Base-by-base conservation (phyloP, 2,113 vertebrate genomes). In the Zapornia atra region DNA sequence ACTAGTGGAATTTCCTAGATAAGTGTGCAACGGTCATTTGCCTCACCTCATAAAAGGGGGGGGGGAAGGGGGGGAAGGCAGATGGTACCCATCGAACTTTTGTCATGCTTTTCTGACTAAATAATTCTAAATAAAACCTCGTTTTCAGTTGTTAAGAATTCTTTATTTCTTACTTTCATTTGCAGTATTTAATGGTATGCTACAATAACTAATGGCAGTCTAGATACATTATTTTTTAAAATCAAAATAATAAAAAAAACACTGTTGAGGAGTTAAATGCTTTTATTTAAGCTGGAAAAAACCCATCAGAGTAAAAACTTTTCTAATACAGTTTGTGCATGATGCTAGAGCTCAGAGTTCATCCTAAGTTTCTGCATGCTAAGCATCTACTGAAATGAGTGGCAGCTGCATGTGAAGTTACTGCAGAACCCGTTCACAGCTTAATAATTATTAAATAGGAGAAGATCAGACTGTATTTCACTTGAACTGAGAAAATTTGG, bases 311-410 rank as follows among this genome's bases (percentile, higher is more conserved):
- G n/a, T 87, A 61, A 85, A 92, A 86, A 36, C 44, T 73, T 71
- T 29, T 40, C 19, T 29, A 60, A 79, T 44, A 17, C 59, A 86
- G 46, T 71, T 86, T 90, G 60, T 92, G 56, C 64, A 40, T 48
- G 64, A 48, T 77, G 44, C 51, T 59, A 61, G 63, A 77, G 64
- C 80, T 78, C 56, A 75, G 63, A 80, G 88, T 88, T 92, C 82
- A 76, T 88, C 69, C 29, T 77, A 70, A 93, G 61, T 92, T 94
- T 90, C 90, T 83, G 56, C 76, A 60, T 86, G 48, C 77, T 80
- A 86, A 83, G 76, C 15, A 13, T 92, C 68, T 88, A 16, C 60
- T 78, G 70, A 95, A 94, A 97, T 94, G 69, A 86, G 29, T 80
- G 86, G 78, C 85, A 95, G 79, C 90, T 94, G 88, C 78, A 70